Base-by-base conservation (phyloP, 2,113 vertebrate genomes). In the Otolemur garnettii region DNA sequence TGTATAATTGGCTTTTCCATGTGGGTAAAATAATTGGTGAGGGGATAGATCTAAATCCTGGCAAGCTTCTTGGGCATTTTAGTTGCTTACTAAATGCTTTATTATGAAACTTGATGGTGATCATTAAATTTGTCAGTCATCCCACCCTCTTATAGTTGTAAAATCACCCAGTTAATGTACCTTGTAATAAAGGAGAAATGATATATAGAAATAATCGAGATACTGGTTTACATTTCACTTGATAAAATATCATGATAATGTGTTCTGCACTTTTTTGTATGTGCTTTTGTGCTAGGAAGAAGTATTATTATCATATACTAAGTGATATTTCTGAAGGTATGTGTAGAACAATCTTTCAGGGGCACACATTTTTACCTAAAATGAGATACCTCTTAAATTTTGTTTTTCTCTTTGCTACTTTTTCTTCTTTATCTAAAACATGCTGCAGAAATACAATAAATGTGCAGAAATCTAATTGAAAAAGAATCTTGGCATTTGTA, bases 121-220 rank as follows among this genome's bases (percentile, higher is more conserved):
- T 95, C 88, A 94, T 97, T 96, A 95, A 81, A 91, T 86, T 95
- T 81, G 60, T 90, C 71, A 96, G 75, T 59, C 26, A 72, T 93
- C 4, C 60, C 30, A 55, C 91, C 33, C 15, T 89, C 93, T 87
- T 69, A 91, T 26, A 95, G 60, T 90, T 96, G 57, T 96, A 93
- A 86, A 96, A 64, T 91, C 60, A 93, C 12, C 42, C 82, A 83
- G 81, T 95, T 93, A 93, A 87, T 85, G 77, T 84, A 53, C 42
- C 10, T 19, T 83, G 53, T 79, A 83, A 81, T 95, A 91, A 94
- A 94, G 87, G 89, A 93, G 69, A 94, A 95, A 75, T 86, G 74
- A 62, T 87, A 13, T 93, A 59, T 78, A 53, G 79, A 86, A 93
- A 84, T 93, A 84, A 87, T 82, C 28, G 78, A 81, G 72, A 72